Conservation (phyloP, 2,888 invertebrate genomes). For the Lycaena phlaeas region DNA sequence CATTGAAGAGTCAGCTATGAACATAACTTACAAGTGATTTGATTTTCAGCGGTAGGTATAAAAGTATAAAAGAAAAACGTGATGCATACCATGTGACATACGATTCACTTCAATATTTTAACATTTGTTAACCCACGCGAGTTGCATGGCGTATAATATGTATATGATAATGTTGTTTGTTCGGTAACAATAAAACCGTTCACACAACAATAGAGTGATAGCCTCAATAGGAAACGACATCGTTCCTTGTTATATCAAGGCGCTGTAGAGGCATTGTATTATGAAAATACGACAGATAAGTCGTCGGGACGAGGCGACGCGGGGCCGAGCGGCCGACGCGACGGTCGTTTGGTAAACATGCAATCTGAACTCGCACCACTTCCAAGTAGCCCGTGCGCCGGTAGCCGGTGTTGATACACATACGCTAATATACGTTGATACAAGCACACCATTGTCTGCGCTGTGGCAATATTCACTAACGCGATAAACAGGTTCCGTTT, state of each 20-base stretch:
- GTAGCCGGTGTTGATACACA: constrained; percentile 23
- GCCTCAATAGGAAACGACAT: constrained; percentile 29
- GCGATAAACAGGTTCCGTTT: constrained; percentile 21
- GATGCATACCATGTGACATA: no score
- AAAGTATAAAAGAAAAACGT: no score
- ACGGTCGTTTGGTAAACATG: constrained; percentile 45
- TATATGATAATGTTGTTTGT: no score
- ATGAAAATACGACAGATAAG: constrained; percentile 51
- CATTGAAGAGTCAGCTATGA: no score
- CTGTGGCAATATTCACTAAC: constrained; percentile 18
- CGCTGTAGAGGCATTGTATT: constrained; percentile 40
- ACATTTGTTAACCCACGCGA: no score
- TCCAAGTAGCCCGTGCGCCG: constrained; percentile 33
- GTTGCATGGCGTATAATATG: no score
- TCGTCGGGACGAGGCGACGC: constrained; percentile 22
- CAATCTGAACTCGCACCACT: constrained; percentile 32
- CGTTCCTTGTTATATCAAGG: constrained; percentile 42
- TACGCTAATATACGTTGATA: no score
- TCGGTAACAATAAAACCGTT: constrained; percentile 20
- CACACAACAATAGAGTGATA: constrained; percentile 23
- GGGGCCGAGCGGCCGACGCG: constrained; percentile 19
- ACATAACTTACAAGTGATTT: no score
- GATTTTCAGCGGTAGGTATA: no score
- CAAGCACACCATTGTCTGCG: constrained; percentile 28
- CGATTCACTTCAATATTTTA: no score